phyloP scores from a whole-genome alignment of 1,140 invertebrate genomes.

The Drosophila parabipectinata region DNA sequence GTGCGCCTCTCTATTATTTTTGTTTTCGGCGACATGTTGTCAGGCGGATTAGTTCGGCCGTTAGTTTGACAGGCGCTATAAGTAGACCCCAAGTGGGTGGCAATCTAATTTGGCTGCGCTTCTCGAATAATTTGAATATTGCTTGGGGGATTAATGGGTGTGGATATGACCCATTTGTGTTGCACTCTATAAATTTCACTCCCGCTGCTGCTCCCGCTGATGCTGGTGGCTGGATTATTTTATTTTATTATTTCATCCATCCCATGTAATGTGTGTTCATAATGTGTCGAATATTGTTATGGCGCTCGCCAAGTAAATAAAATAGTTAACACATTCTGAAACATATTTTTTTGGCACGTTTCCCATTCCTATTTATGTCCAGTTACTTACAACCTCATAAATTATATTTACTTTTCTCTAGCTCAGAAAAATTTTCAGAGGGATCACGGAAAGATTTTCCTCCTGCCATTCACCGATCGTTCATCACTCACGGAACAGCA shows the following conservation, averaged over 20 bases:
- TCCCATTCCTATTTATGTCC: not conserved
- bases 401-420: not conserved
- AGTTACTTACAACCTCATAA: not conserved
- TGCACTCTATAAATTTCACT: conserved; percentile 41
- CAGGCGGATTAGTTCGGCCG: conserved; percentile 53
- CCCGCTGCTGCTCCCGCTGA: no score
- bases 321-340: not conserved
- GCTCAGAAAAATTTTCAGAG: conserved; percentile 12
- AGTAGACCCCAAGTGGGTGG: conserved; percentile 25
- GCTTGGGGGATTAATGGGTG: conserved; percentile 42
- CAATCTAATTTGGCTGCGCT: conserved; percentile 47
- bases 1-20: conserved; percentile 22
- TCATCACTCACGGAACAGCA: conserved; percentile 18
- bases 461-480: conserved; percentile 33
- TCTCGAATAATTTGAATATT: conserved; percentile 51
- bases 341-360: not conserved
- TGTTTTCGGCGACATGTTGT: conserved; percentile 40
- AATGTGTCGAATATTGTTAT: not conserved
- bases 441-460: not conserved
- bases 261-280: no score
- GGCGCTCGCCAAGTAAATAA: not conserved
- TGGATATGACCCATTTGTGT: conserved; percentile 44
- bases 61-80: conserved; percentile 52
- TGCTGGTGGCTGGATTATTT: not conserved
- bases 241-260: not conserved